Conservation (phyloP, 2,113 vertebrate species). For the Scomber colias region DNA sequence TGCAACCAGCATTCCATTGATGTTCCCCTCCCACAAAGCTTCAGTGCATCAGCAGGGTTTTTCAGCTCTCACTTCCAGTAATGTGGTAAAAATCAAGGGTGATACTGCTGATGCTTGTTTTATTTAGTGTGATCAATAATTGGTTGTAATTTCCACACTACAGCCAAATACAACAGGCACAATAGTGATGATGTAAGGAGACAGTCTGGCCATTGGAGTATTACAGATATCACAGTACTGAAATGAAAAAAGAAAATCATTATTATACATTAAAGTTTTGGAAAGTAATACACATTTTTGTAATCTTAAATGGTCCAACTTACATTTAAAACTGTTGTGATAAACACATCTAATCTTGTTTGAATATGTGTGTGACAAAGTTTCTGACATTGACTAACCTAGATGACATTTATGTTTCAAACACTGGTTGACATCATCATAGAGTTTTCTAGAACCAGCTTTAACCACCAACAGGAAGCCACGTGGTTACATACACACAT, state of each 20-base stretch:
- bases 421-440: conserved; percentile 23
- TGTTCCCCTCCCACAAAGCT: conserved; percentile 69
- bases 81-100: conserved; percentile 39
- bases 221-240: background rate
- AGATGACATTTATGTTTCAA: background rate
- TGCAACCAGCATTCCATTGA: conserved; percentile 60
- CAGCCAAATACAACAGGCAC: background rate
- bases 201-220: background rate
- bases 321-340: too few relatives aligned
- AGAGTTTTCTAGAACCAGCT: conserved; percentile 75
- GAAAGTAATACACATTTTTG: too few relatives aligned
- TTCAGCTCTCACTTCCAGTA: conserved; percentile 80
- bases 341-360: too few relatives aligned
- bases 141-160: background rate
- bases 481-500: conserved; percentile 66
- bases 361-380: background rate
- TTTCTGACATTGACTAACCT: accelerated
- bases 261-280: background rate
- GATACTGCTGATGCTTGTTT: conserved; percentile 26
- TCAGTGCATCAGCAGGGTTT: conserved; percentile 76
- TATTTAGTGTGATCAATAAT: background rate
- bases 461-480: conserved; percentile 80
- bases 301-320: background rate
- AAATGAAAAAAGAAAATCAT: background rate
- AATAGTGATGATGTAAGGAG: too few relatives aligned